These are phyloP conservation scores for Caenorhabditis auriculariae DNA, from an alignment of 2,888 invertebrate species.

Conservation along the genomic window DNA sequence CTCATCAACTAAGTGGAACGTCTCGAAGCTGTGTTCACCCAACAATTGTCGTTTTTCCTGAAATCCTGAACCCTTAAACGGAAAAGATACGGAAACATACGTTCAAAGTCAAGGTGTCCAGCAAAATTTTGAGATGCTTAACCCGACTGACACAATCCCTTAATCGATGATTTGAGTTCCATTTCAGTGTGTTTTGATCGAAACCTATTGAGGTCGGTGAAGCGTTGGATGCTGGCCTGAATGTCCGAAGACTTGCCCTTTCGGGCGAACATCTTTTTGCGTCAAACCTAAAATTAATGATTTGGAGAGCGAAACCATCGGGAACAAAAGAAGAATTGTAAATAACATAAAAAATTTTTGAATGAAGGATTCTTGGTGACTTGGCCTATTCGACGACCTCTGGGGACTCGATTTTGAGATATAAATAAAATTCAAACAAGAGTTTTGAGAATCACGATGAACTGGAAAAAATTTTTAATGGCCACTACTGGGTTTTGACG, in stretches of 20 bases:
- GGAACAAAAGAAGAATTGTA: too few relatives aligned
- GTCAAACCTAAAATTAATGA: too few relatives aligned
- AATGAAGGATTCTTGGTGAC: too few relatives aligned
- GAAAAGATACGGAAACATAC: slow-evolving; percentile 14
- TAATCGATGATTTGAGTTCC: background rate
- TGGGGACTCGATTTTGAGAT: too few relatives aligned
- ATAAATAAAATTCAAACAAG: too few relatives aligned
- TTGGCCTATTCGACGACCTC: too few relatives aligned
- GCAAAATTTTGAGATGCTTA: slow-evolving; percentile 45
- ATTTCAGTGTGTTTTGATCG: background rate
- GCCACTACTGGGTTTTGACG: too few relatives aligned
- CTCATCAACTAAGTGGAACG: slow-evolving; percentile 60
- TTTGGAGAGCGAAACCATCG: too few relatives aligned
- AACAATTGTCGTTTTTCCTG: slow-evolving; percentile 59
- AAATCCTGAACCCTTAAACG: slow-evolving; percentile 6
- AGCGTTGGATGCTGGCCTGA: slow-evolving; percentile 46
- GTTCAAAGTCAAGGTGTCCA: slow-evolving; percentile 45
- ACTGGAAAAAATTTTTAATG: too few relatives aligned
- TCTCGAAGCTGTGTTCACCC: slow-evolving; percentile 59
- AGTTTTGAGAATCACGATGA: too few relatives aligned
- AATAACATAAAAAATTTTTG: too few relatives aligned
- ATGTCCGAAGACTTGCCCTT: slow-evolving; percentile 59
- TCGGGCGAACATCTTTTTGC: slow-evolving; percentile 42
- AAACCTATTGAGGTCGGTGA: slow-evolving; percentile 49
- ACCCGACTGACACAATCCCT: slow-evolving; percentile 46